phyloP scores from a whole-genome alignment of 2,113 vertebrate genomes.

The Sceloporus undulatus region DNA sequence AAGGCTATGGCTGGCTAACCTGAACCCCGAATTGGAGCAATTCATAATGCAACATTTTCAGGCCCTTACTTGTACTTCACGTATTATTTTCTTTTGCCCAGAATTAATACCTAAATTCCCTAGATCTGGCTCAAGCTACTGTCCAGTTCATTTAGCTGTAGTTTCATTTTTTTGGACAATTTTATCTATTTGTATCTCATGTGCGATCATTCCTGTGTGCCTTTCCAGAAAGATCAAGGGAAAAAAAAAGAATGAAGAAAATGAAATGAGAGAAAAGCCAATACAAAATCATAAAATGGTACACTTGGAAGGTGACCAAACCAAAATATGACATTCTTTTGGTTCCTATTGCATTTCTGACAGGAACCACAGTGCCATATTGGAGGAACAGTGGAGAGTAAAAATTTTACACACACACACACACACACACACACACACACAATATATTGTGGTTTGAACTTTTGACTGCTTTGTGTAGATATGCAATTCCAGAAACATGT shows the following conservation, averaged over 20 bases:
- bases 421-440: neutral
- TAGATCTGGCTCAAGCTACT: slow-evolving; percentile 46
- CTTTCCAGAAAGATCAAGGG: slow-evolving; percentile 68
- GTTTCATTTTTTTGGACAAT: slow-evolving; percentile 57
- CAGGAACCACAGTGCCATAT: slow-evolving; percentile 65
- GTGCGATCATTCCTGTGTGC: slow-evolving; percentile 54
- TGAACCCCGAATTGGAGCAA: neutral
- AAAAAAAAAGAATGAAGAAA: slow-evolving; percentile 62
- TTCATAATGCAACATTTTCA: neutral
- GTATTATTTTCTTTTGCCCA: accelerated
- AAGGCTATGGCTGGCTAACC: neutral
- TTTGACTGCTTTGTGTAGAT: slow-evolving; percentile 45
- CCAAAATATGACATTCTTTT: slow-evolving; percentile 59
- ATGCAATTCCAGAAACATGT: neutral
- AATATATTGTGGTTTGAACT: slow-evolving; percentile 40
- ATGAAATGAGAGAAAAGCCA: neutral
- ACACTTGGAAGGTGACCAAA: slow-evolving; percentile 23
- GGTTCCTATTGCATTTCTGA: slow-evolving; percentile 62
- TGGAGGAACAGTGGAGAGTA: slow-evolving; percentile 55
- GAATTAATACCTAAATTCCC: slow-evolving; percentile 25
- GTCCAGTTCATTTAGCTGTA: slow-evolving; percentile 19
- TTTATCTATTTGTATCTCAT: slow-evolving; percentile 59
- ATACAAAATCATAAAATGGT: slow-evolving; percentile 1
- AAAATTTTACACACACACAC: slow-evolving; percentile 38
- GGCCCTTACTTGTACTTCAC: neutral